Evolutionary conservation across 2,113 vertebrate genomes (phyloP).

Genomic region (Trachemys scripta): DNA sequence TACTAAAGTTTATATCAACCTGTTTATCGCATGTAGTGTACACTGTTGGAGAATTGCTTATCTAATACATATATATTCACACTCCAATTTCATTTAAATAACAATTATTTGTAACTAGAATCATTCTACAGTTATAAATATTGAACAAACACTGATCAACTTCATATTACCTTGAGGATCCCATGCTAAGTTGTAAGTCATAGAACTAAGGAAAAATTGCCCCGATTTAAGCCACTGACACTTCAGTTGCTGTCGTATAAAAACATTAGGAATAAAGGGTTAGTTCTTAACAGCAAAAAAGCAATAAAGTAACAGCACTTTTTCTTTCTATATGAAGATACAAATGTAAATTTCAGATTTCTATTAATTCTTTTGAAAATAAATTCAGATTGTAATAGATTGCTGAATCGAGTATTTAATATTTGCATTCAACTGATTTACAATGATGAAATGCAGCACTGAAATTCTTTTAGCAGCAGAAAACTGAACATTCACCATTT

Average conservation of each 20-base stretch:
- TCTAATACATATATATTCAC: not conserved
- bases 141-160: conserved; percentile 40
- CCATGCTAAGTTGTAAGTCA: conserved; percentile 98
- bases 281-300: conserved; percentile 26
- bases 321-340: not conserved
- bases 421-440: not conserved
- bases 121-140: not conserved
- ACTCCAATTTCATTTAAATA: not conserved
- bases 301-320: not conserved
- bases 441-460: not conserved
- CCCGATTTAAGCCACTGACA: conserved; percentile 99
- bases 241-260: conserved; percentile 88
- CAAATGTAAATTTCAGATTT: not conserved
- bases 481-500: not conserved
- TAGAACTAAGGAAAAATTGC: conserved; percentile 96
- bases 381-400: not conserved
- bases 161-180: conserved; percentile 94
- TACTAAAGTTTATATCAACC: not conserved
- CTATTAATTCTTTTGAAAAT: not conserved
- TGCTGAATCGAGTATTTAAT: not conserved
- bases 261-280: conserved; percentile 32
- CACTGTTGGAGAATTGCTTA: not conserved
- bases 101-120: not conserved
- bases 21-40: not conserved
- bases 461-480: not conserved